A percentile compares a stretch with the other conserved stretches of the same genome.
Evolutionary conservation across 2,113 vertebrate species (phyloP).

Genomic region (Scortum barcoo): DNA sequence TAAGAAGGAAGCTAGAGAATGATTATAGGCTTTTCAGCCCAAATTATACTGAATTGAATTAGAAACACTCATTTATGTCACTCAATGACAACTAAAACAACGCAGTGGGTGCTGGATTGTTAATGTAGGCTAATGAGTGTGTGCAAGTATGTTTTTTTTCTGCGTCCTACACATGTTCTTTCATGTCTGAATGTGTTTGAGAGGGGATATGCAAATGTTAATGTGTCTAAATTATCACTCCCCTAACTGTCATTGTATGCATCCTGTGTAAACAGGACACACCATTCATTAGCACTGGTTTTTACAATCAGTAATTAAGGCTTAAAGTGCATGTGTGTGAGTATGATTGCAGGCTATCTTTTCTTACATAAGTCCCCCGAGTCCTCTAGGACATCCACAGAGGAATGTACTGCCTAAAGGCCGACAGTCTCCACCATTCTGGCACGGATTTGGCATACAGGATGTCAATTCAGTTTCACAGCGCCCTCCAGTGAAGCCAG

Average conservation of each 20-base stretch:
- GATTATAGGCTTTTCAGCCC: slow-evolving; percentile 63
- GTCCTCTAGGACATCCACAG: slow-evolving; percentile 91
- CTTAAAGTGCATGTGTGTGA: neutral
- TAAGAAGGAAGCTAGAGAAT: slow-evolving; percentile 50
- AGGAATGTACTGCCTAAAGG: slow-evolving; percentile 89
- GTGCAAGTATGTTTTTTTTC: slow-evolving; percentile 4
- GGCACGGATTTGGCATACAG: slow-evolving; percentile 94
- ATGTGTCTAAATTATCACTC: slow-evolving; percentile 5
- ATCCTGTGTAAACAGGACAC: neutral
- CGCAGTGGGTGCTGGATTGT: slow-evolving; percentile 1
- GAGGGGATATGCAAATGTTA: neutral
- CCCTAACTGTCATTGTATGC: neutral
- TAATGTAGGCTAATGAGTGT: slow-evolving; percentile 43
- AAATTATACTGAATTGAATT: slow-evolving; percentile 68
- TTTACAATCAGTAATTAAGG: slow-evolving; percentile 29
- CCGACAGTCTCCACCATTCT: slow-evolving; percentile 91
- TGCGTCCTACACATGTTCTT: slow-evolving; percentile 3
- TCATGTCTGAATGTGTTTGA: slow-evolving; percentile 17
- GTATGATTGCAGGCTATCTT: slow-evolving; percentile 38
- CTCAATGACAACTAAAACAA: slow-evolving; percentile 49
- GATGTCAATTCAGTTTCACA: slow-evolving; percentile 93
- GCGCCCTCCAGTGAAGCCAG: slow-evolving; percentile 92
- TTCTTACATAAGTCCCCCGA: slow-evolving; percentile 92
- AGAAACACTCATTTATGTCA: slow-evolving; percentile 43
- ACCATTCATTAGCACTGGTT: neutral